Percentiles rank a stretch among this genome's conserved stretches.
Conservation (phyloP, 2,888 invertebrate species). For the Drosophila koepferae region DNA sequence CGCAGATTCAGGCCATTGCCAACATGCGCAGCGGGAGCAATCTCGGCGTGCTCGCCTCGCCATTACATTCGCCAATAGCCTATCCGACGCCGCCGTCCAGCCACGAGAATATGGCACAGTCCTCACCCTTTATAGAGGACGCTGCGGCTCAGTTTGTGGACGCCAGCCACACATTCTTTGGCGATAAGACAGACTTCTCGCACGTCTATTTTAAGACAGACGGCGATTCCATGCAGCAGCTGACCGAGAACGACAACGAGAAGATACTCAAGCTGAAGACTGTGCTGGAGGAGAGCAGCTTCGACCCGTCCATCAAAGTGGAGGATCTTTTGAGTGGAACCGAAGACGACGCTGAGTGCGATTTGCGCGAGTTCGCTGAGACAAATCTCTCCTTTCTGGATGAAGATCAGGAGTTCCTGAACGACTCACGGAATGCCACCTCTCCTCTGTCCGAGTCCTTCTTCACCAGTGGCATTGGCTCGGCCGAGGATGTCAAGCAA, state of each 20-base stretch:
- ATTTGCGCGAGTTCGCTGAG: constrained; percentile 84
- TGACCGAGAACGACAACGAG: constrained; percentile 83
- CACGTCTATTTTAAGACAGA: constrained; percentile 81
- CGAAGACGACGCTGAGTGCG: constrained; percentile 82
- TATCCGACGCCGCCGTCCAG: constrained; percentile 96
- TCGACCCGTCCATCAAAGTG: constrained; percentile 83
- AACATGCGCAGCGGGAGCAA: constrained; percentile 84
- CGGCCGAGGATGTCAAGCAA: constrained; percentile 94
- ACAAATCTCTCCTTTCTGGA: constrained; percentile 85
- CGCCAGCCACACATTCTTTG: constrained; percentile 83
- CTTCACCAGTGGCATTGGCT: constrained; percentile 92
- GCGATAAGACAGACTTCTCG: constrained; percentile 82
- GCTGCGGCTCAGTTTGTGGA: constrained; percentile 82
- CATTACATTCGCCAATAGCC: constrained; percentile 89
- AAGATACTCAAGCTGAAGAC: constrained; percentile 84
- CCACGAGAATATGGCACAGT: constrained; percentile 89
- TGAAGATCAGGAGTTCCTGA: constrained; percentile 85
- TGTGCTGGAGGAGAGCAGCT: constrained; percentile 83
- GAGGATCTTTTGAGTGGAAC: constrained; percentile 83
- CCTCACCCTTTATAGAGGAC: constrained; percentile 85
- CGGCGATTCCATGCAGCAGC: constrained; percentile 56
- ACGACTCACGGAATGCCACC: constrained; percentile 90
- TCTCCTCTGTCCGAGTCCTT: constrained; percentile 93
- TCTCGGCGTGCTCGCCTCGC: constrained; percentile 86
- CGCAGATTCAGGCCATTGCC: constrained; percentile 80